A percentile compares a stretch with the other conserved stretches of the same genome.
phyloP scores from a whole-genome alignment of 2,797 vertebrate species.

The Strix occidentalis region DNA sequence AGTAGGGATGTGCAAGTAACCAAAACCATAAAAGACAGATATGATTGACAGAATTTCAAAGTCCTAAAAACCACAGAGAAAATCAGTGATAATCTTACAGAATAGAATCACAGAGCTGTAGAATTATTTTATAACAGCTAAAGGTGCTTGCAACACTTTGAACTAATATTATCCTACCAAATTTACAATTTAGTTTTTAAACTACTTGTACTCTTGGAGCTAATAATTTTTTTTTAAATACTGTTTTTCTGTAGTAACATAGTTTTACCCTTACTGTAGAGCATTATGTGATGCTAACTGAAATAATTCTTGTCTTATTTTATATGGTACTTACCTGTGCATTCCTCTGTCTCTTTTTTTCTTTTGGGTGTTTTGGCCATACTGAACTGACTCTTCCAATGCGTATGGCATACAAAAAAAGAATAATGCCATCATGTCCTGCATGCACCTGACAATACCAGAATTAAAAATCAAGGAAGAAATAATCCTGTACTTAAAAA shows the following conservation, averaged over 20 bases:
- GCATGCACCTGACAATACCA: neutral
- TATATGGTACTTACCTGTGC: neutral
- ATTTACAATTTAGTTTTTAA: neutral
- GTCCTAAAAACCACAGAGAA: neutral
- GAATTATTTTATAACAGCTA: neutral
- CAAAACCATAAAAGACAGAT: neutral
- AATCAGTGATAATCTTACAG: neutral
- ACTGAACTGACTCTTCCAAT: neutral
- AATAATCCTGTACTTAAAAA: neutral
- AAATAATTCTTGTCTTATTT: neutral
- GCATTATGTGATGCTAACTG: neutral
- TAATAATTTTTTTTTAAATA: neutral
- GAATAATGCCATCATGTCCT: neutral
- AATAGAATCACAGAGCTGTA: neutral
- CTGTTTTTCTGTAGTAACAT: neutral
- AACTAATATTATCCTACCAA: neutral
- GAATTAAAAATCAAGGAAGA: neutral
- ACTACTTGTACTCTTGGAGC: neutral
- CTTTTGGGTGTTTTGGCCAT: neutral
- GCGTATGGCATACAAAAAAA: neutral
- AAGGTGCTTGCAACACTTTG: neutral
- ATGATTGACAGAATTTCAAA: neutral
- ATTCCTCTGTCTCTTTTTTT: neutral
- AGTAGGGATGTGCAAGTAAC: neutral
- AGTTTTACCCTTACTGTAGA: neutral